Percentiles rank a stretch among this genome's conserved stretches.
phyloP scores from a whole-genome alignment of 2,797 vertebrate genomes.

The Falco rusticolus region DNA sequence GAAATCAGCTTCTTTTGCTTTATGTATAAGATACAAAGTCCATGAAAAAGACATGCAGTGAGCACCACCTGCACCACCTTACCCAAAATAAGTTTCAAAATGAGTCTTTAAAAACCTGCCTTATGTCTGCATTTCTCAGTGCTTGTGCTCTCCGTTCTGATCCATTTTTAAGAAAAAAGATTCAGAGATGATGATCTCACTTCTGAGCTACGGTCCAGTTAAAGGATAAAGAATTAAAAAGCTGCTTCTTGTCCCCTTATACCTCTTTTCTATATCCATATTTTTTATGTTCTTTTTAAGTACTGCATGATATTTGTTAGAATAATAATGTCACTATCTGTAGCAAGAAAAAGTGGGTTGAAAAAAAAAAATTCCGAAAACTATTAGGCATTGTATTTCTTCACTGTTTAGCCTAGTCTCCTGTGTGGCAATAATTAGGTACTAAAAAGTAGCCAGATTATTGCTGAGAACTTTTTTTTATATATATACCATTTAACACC shows the following conservation, averaged over 20 bases:
- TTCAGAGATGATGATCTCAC: not conserved
- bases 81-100: not conserved
- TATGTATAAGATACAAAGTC: not conserved
- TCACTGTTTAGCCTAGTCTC: not conserved
- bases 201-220: not conserved
- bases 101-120: not conserved
- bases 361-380: not conserved
- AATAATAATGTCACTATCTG: not conserved
- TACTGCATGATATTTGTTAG: not conserved
- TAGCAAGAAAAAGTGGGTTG: not conserved
- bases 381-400: conserved; percentile 4
- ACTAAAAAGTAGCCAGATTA: conserved; percentile 46
- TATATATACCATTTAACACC: not conserved
- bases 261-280: not conserved
- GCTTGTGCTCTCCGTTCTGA: not conserved
- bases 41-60: not conserved
- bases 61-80: not conserved
- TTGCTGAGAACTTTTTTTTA: not conserved
- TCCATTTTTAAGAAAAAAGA: not conserved
- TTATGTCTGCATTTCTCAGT: not conserved
- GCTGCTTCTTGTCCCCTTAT: not conserved
- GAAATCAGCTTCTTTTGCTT: not conserved
- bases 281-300: not conserved
- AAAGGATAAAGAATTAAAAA: not conserved
- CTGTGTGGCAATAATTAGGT: not conserved